Conservation (phyloP, 2,797 vertebrate species). For the Austrolebias charrua region DNA sequence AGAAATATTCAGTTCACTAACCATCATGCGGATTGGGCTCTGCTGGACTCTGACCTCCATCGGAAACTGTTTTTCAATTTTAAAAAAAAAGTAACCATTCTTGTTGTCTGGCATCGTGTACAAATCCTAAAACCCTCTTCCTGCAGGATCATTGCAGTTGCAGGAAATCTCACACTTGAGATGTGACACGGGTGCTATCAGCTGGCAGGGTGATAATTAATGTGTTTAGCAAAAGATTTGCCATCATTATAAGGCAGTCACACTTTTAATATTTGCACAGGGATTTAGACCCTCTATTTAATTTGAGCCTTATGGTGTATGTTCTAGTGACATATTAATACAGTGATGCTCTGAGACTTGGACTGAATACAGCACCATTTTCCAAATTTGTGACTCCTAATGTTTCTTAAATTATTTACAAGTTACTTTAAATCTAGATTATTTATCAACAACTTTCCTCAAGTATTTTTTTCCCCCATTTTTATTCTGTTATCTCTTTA, state of each 20-base stretch:
- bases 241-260: conserved; percentile 56
- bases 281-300: conserved; percentile 51
- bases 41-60: too few relatives aligned
- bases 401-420: background rate
- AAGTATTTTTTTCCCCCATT: too few relatives aligned
- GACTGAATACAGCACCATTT: conserved; percentile 11
- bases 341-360: conserved; percentile 15
- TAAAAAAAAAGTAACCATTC: too few relatives aligned
- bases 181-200: conserved; percentile 43
- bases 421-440: background rate
- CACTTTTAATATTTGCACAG: conserved; percentile 37
- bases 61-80: too few relatives aligned
- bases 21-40: too few relatives aligned
- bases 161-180: conserved; percentile 47
- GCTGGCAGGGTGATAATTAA: conserved; percentile 65
- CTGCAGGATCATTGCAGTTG: conserved; percentile 32
- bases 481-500: too few relatives aligned
- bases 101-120: too few relatives aligned
- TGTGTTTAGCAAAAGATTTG: conserved; percentile 56
- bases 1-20: too few relatives aligned
- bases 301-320: conserved; percentile 32
- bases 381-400: conserved; percentile 5
- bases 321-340: conserved; percentile 28
- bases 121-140: too few relatives aligned
- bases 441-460: too few relatives aligned